A percentile compares a stretch with the other conserved stretches of the same genome.
These are phyloP conservation scores for Helicolenus hilgendorfi DNA, from an alignment of 2,797 vertebrate genomes.

Conservation along the genomic window DNA sequence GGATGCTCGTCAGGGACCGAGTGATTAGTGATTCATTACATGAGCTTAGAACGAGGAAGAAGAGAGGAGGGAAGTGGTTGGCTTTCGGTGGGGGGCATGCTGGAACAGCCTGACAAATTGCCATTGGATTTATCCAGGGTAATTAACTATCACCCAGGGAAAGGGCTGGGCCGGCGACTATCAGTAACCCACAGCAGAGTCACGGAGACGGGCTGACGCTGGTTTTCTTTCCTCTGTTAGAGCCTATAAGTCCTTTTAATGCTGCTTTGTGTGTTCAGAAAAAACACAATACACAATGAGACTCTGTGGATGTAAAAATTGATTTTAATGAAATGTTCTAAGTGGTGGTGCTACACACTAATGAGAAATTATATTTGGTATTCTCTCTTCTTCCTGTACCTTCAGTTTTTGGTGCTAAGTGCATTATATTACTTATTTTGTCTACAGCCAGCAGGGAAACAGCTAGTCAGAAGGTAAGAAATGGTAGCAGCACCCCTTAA, in stretches of 20 bases:
- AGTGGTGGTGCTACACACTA: neutral
- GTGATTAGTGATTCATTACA: conserved; percentile 96
- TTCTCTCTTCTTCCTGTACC: neutral
- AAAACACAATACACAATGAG: neutral
- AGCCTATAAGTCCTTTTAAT: neutral
- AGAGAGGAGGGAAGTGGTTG: conserved; percentile 67
- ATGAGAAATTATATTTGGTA: neutral
- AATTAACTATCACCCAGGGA: conserved; percentile 86
- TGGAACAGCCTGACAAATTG: conserved; percentile 85
- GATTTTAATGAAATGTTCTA: neutral
- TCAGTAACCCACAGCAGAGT: conserved; percentile 53
- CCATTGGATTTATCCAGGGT: conserved; percentile 84
- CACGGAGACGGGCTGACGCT: neutral
- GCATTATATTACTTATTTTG: neutral
- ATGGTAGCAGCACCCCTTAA: neutral
- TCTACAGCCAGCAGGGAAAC: neutral
- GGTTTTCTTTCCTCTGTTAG: neutral
- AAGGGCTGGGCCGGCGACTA: conserved; percentile 47
- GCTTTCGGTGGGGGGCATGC: conserved; percentile 45
- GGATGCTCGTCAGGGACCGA: conserved; percentile 92
- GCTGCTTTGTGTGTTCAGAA: neutral
- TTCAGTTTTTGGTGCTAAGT: neutral
- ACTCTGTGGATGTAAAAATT: neutral
- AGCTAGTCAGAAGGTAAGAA: neutral
- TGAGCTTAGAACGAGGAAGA: conserved; percentile 91